Percentiles rank a stretch among this genome's conserved stretches.
phyloP scores from a whole-genome alignment of 1,140 invertebrate species.

The Goniozus legneri region DNA sequence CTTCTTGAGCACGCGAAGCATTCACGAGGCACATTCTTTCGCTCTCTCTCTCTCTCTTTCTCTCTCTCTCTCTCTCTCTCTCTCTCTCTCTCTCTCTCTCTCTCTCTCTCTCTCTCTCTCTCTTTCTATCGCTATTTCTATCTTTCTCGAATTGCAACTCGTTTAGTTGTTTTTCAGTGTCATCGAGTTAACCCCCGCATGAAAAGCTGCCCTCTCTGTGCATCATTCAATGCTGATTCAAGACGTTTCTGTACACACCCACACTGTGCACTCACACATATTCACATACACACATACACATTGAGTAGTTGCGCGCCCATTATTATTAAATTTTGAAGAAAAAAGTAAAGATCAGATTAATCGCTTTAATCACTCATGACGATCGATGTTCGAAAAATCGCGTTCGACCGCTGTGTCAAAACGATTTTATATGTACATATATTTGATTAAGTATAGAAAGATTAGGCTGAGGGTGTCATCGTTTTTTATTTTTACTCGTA shows the following conservation, averaged over 20 bases:
- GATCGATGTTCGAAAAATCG: too few relatives aligned
- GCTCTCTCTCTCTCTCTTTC: too few relatives aligned
- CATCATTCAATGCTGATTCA: slow-evolving; percentile 10
- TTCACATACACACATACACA: slow-evolving; percentile 8
- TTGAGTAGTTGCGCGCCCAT: slow-evolving; percentile 1
- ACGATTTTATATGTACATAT: too few relatives aligned
- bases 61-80: too few relatives aligned
- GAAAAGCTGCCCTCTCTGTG: slow-evolving; percentile 21
- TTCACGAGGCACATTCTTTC: slow-evolving; percentile 10
- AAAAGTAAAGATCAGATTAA: slow-evolving; percentile 17
- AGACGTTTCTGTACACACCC: slow-evolving; percentile 1
- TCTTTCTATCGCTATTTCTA: slow-evolving; percentile 5
- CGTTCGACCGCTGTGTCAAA: too few relatives aligned
- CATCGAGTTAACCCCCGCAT: slow-evolving; percentile 24
- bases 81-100: too few relatives aligned
- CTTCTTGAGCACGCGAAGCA: slow-evolving; percentile 19
- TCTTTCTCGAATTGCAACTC: slow-evolving; percentile 11
- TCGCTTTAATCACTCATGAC: slow-evolving; percentile 21
- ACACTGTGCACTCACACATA: slow-evolving; percentile 6
- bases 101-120: too few relatives aligned
- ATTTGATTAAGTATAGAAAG: too few relatives aligned
- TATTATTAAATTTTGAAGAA: too few relatives aligned
- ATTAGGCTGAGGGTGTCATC: too few relatives aligned
- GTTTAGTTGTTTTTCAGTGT: too few relatives aligned
- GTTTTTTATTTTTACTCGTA: too few relatives aligned